Conservation (phyloP, 2,888 invertebrate genomes). For the Campopleginae sp. region DNA sequence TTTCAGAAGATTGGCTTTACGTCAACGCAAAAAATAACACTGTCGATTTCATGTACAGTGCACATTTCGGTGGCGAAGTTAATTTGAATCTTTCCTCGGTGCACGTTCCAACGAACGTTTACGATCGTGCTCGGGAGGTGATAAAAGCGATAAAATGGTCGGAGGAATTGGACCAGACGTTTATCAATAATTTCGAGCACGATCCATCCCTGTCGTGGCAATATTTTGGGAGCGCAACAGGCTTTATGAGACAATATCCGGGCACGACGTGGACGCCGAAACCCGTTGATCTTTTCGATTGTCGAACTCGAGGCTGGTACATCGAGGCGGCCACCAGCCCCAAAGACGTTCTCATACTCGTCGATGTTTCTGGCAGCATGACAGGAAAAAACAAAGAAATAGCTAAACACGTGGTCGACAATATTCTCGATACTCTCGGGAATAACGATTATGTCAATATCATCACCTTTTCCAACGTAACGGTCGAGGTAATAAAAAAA, state of each 20-base stretch:
- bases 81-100: constrained; percentile 94
- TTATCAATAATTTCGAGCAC: constrained; percentile 93
- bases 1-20: constrained; percentile 77
- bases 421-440: constrained; percentile 97
- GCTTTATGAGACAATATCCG: constrained; percentile 99
- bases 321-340: constrained; percentile 99
- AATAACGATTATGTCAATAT: constrained; percentile 99
- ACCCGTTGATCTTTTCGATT: constrained; percentile 97
- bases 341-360: constrained; percentile 95
- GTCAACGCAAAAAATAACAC: constrained; percentile 84
- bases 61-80: constrained; percentile 89
- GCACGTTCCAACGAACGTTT: constrained; percentile 98
- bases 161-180: constrained; percentile 94
- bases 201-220: constrained; percentile 94
- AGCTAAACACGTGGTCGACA: constrained; percentile 93
- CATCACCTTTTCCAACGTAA: constrained; percentile 94
- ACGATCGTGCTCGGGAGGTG: constrained; percentile 94
- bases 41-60: constrained; percentile 88
- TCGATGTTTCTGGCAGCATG: constrained; percentile 97
- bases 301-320: constrained; percentile 97
- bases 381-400: constrained; percentile 95
- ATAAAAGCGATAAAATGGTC: constrained; percentile 98
- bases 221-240: constrained; percentile 98
- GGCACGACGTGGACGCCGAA: constrained; percentile 93
- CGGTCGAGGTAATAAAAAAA: constrained; percentile 87